Evolutionary conservation across 2,888 invertebrate species (phyloP), one percentile per base, ranked within the genome.

Genomic region (Megamerina dolium): DNA sequence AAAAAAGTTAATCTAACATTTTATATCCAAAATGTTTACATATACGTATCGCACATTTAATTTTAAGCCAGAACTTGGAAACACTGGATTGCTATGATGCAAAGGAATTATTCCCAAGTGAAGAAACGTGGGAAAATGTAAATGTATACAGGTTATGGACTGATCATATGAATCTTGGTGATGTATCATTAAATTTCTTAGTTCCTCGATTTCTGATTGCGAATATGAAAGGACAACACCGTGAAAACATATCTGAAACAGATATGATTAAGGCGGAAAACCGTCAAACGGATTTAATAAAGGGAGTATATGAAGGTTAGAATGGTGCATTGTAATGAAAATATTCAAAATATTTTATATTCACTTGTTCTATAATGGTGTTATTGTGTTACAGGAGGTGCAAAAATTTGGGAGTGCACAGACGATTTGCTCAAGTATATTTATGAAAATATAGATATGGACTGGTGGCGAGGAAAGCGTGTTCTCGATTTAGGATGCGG

Each of bases 351-450:
- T 34, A 17, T 33, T 18, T 8, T 17, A 1, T 23, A 23, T 34
- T 9, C 17, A 31, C 5, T 17, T n/a, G 6, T 9, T 16, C n/a
- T n/a, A 10, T 8, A 23, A 10, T 23, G 6, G 6, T 8, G 6
- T 23, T 23, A 23, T 10, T 8, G 6, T 23, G 21, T 18, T 40
- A 0, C 13, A 91, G 94, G 95, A 57, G 96, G 96, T 9, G 75
- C 93, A 21, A 95, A 95, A 76, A 81, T 94, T 46, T 96, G 96
- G 96, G 95, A 96, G 74, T 92, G 94, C 61, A 88, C 91, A 5
- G 75, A 80, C 57, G 94, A 95, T 67, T 70, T 95, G 41, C 71
- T 84, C 27, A 68, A 79, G 47, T 89, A 82, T 66, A 65, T 93
- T 27, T 59, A 73, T 4, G 61, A 68, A 30, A 58, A 72, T 23